Evolutionary conservation across 2,797 vertebrate genomes (phyloP), one percentile per base, ranked within the genome.

Genomic region (Melanotaenia maccullochi): DNA sequence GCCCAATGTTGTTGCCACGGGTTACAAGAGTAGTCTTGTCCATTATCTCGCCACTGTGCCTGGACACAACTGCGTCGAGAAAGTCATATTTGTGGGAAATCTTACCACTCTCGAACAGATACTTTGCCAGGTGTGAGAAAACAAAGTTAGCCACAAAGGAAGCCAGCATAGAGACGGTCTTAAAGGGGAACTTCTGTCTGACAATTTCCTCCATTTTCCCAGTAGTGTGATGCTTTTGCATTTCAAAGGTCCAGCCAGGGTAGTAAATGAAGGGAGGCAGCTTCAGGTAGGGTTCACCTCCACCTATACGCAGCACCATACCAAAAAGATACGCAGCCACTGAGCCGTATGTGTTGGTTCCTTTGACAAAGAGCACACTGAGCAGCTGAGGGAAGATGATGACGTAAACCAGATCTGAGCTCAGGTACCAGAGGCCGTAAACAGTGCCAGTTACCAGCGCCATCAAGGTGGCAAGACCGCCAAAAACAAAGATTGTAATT

Each of bases 381-480:
- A 99, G 83, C 28, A 99, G 95, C 87, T 99, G 98, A 0, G 98
- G 98, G 89, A 99, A 99, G 92, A 99, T 98, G 91, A 99, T 96
- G 90, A 99, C 98, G 79, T 99, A 99, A 35, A 99, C 96, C 13
- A 99, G 95, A 87, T 99, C 98, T 8, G 97, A 99, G 86, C 97
- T 99, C 86, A 99, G 95, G 94, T 98, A 99, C 98, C 98, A 99
- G 66, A 99, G 96, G 61, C 98, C 98, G 0, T 99, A 99, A 60
- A 99, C 96, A 0, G 97, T 97, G 0, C 97, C 96, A 0, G 97
- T 96, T 16, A 99, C 91, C 75, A 99, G 87, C 0, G 98, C 98
- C 97, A 99, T 98, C 52, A 96, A 85, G 0, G 97, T 99, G n/a
- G 97, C 97, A 20, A 97, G 93, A 0, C 95, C 96, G 20, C 98